Percentiles rank a stretch among this genome's conserved stretches.
These are phyloP conservation scores for Aphelocoma californica DNA, from an alignment of 2,797 vertebrate species.

Conservation along the genomic window DNA sequence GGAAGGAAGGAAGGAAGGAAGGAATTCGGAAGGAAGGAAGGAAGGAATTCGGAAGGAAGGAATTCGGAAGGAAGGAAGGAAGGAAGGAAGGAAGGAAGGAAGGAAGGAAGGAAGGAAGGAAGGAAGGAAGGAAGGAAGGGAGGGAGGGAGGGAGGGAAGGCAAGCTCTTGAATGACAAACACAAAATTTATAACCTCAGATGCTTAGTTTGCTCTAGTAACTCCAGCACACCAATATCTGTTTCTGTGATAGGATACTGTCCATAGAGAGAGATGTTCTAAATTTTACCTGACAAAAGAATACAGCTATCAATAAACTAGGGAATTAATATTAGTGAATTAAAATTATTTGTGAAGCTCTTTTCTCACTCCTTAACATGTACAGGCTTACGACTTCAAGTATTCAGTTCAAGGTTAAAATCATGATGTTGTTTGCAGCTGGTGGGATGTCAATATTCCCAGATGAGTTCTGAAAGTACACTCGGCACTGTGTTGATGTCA, in stretches of 20 bases:
- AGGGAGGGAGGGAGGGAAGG: not conserved
- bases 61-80: not conserved
- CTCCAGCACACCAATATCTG: not conserved
- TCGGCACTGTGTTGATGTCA: constrained; percentile 15
- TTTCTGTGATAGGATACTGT: not conserved
- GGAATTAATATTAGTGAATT: not conserved
- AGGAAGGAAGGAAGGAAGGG: not conserved
- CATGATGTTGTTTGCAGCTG: constrained; percentile 8
- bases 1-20: not conserved
- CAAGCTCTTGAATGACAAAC: not conserved
- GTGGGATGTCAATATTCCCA: not conserved
- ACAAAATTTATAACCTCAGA: not conserved
- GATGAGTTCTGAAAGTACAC: constrained; percentile 23
- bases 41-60: not conserved
- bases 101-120: no score
- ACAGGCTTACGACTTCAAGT: not conserved
- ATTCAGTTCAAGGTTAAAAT: constrained; percentile 41
- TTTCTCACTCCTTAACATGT: not conserved
- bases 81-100: not conserved
- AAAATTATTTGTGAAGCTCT: not conserved
- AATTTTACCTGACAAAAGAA: not conserved
- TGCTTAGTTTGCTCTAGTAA: not conserved
- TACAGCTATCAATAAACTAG: not conserved
- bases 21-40: not conserved
- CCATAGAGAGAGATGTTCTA: not conserved